These are phyloP conservation scores for Seriola dumerili DNA, from an alignment of 2,113 vertebrate species.

Conservation along the genomic window DNA sequence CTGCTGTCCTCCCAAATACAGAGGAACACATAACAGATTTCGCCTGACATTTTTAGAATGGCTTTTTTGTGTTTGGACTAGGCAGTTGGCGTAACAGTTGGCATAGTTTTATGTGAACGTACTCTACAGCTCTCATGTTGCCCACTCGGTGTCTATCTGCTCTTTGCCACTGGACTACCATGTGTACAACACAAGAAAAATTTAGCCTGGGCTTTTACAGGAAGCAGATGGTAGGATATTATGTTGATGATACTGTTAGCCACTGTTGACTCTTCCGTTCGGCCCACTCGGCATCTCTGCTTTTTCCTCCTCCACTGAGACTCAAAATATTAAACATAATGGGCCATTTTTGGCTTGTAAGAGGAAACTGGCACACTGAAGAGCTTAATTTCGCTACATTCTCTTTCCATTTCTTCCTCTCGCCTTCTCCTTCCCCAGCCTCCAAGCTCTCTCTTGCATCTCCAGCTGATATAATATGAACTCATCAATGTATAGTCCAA, in stretches of 20 bases:
- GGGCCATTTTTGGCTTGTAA: slow-evolving; percentile 57
- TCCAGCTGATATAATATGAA: slow-evolving; percentile 11
- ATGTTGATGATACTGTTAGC: slow-evolving; percentile 73
- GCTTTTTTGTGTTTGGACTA: slow-evolving; percentile 51
- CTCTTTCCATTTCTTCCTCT: slow-evolving; percentile 39
- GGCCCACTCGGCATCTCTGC: slow-evolving; percentile 71
- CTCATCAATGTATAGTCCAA: slow-evolving; percentile 1
- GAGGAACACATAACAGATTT: slow-evolving; percentile 36
- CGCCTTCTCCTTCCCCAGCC: neutral
- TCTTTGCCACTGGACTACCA: slow-evolving; percentile 59
- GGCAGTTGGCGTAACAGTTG: slow-evolving; percentile 68
- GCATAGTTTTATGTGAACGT: slow-evolving; percentile 57
- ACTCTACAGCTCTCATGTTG: slow-evolving; percentile 49
- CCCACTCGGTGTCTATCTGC: slow-evolving; percentile 70
- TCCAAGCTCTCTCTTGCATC: slow-evolving; percentile 18
- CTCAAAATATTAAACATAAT: slow-evolving; percentile 68
- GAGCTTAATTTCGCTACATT: slow-evolving; percentile 52
- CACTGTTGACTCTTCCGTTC: slow-evolving; percentile 73
- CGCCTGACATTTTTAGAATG: slow-evolving; percentile 55
- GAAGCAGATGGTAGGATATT: slow-evolving; percentile 78
- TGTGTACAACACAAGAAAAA: slow-evolving; percentile 67
- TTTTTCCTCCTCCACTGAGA: slow-evolving; percentile 66
- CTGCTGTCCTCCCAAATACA: slow-evolving; percentile 52
- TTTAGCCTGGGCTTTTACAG: slow-evolving; percentile 71
- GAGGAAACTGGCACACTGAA: slow-evolving; percentile 35